Evolutionary conservation across 2,113 vertebrate species (phyloP).

Genomic region (Megaleporinus macrocephalus): DNA sequence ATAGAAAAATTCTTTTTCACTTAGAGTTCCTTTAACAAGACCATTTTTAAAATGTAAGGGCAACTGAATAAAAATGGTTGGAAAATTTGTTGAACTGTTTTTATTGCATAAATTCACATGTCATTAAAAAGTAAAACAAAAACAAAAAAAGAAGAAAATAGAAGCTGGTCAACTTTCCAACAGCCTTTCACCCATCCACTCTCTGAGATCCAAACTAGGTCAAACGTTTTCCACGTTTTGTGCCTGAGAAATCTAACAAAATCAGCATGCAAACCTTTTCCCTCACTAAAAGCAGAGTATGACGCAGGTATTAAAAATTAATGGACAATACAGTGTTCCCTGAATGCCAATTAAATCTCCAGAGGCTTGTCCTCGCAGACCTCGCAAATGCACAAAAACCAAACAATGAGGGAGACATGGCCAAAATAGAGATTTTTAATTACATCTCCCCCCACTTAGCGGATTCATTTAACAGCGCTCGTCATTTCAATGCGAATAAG

Average conservation of each 20-base stretch:
- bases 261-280: conserved; percentile 52
- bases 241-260: conserved; percentile 52
- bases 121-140: too few species aligned
- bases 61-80: too few species aligned
- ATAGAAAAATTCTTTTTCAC: too few species aligned
- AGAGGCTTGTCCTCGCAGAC: conserved; percentile 42
- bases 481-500: conserved; percentile 44
- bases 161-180: conserved; percentile 32
- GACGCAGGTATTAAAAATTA: conserved; percentile 60
- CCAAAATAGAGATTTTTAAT: conserved; percentile 56
- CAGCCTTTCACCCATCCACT: conserved; percentile 26
- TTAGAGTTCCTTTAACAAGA: too few species aligned
- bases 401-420: conserved; percentile 57
- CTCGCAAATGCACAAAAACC: conserved; percentile 30
- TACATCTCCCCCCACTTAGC: conserved; percentile 45
- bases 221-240: conserved; percentile 59
- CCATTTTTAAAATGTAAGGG: too few species aligned
- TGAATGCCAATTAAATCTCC: conserved; percentile 65
- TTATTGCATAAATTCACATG: too few species aligned
- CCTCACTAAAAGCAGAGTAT: conserved; percentile 49
- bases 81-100: too few species aligned
- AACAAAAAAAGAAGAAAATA: neutral
- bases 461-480: conserved; percentile 51
- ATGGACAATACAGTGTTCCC: conserved; percentile 52
- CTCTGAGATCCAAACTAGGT: conserved; percentile 54